Base-by-base conservation (phyloP, 2,888 invertebrate species). In the Parascotia fuliginaria region DNA sequence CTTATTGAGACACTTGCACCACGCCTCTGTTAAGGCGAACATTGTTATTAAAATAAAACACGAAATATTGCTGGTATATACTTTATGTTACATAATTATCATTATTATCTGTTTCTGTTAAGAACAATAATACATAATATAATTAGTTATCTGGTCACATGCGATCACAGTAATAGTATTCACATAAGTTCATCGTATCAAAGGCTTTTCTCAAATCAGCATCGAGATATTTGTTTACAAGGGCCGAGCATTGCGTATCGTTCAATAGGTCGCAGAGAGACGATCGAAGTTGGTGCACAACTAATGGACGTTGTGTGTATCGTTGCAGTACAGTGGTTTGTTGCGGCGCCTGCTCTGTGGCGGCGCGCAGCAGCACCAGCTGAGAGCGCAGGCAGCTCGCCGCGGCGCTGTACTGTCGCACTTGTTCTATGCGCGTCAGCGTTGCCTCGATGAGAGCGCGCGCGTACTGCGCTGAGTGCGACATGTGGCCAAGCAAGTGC, bases 381-480 rank as follows among this genome's bases (percentile, higher is more conserved):
- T 56, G 63, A 3, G 81, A 77, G 1, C 51, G 67, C 37, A 80
- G 66, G n/a, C 52, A 46, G 2, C 49, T 59, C 3, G 47, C 43
- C 4, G 46, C 43, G 0, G 38, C 11, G 1, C 45, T 49, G 53
- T 72, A 65, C 4, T 16, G 14, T 3, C 65, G 65, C 67, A 55
- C 36, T 42, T 42, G 3, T 79, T 45, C 27, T 0, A 41, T 22
- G 24, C 77, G 73, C 3, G 63, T 60, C 38, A 77, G 70, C 0
- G 74, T 72, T 0, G 73, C 60, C 36, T 77, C 69, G 9, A 82
- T 70, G 0, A 76, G 36, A 5, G 66, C 55, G n/a, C 64, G 65
- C 0, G 73, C 65, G 38, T 80, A 83, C 52, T 80, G 75, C 6
- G 58, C 51, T 1, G 83, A 75, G 27, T 73, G 65, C 0, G 68